Base-by-base conservation (phyloP, 2,888 invertebrate species). In the Microplitis deprimator region DNA sequence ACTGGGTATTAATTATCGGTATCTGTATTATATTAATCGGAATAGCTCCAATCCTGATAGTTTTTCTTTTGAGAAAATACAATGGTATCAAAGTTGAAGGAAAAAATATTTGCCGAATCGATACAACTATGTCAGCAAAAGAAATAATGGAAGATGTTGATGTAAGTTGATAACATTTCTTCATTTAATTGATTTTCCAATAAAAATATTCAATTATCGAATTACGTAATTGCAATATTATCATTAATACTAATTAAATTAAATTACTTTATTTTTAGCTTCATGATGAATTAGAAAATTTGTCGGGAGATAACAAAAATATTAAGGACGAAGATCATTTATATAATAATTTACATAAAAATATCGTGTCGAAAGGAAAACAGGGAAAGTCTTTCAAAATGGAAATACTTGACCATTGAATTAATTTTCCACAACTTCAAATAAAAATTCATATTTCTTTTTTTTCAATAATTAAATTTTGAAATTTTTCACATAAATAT, bases 81-180 rank as follows among this genome's bases (percentile, higher is more conserved):
- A 97, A 97, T 90, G 96, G 96, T 87, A 93, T 96, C 81, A 94
- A 96, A 83, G 92, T 96, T 83, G 97, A 97, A 88, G 93, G 96
- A 91, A 96, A 96, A 40, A 96, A 97, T 81, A 96, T 97, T 89
- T 92, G 97, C 85, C 93, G 97, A 84, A 96, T 97, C 85, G 97
- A 97, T 89, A 97, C 97, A 41, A 97, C 97, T 0, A 96, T 96
- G 10, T 97, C 97, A 29, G 97, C 97, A 39, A 96, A 97, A 90
- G 97, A 97, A 90, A 97, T 97, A 97, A 96, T 97, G 92, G 96
- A 95, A 81, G 96, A 96, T 85, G 96, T 96, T 85, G 97, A 97
- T 90, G 96, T 96, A 90, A 95, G 96, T 95, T 62, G 1, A 7
- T 17, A 8, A 6, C 62, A 62, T 17, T 17, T 17, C n/a, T 17